A percentile compares a stretch with the other conserved stretches of the same genome.
These are phyloP conservation scores for Oriolus oriolus DNA, from an alignment of 2,113 vertebrate species.

Conservation along the genomic window DNA sequence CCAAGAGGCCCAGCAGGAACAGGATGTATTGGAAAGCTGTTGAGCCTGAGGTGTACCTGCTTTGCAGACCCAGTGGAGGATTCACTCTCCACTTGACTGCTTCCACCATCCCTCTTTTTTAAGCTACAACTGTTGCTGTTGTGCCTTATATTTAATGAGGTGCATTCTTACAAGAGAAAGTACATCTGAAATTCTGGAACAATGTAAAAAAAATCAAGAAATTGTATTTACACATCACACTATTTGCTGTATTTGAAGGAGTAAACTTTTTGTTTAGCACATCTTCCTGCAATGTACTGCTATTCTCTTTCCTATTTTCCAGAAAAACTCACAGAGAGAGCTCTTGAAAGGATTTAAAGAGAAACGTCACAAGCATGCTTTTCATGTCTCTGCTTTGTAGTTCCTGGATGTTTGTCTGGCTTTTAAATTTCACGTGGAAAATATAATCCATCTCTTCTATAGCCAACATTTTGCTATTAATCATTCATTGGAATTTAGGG, in stretches of 20 bases:
- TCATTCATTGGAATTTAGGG: neutral
- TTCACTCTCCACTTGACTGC: neutral
- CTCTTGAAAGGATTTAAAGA: neutral
- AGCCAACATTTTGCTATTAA: neutral
- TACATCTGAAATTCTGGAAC: neutral
- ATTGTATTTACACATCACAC: neutral
- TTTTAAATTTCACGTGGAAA: neutral
- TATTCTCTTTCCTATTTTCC: neutral
- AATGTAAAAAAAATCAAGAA: neutral
- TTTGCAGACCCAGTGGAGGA: neutral
- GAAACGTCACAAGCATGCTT: neutral
- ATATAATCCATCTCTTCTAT: neutral
- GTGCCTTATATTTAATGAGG: neutral
- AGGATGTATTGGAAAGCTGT: neutral
- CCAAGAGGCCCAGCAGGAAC: neutral
- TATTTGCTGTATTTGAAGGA: neutral
- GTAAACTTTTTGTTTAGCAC: neutral
- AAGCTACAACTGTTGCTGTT: neutral
- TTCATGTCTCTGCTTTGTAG: neutral
- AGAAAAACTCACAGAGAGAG: neutral
- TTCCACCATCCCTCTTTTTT: neutral
- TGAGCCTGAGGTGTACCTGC: neutral
- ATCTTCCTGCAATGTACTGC: neutral
- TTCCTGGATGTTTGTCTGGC: neutral
- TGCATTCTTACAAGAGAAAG: neutral